Evolutionary conservation across 2,888 invertebrate species (phyloP), one percentile per base, ranked within the genome.

Genomic region (Cordilura impudica): DNA sequence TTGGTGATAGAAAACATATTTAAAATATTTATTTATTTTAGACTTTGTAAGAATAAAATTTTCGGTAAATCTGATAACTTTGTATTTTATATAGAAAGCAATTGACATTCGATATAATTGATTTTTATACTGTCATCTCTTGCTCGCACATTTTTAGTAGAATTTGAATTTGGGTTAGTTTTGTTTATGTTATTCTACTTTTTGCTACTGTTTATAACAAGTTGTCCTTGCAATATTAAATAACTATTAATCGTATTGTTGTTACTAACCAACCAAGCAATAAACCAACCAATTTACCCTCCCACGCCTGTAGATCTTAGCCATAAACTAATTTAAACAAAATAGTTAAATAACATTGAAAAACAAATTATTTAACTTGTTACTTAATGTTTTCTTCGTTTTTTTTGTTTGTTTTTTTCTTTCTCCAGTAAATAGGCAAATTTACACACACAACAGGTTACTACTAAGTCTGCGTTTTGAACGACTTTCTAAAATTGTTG

Each of bases 381-480:
- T 61, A 61, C 47, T 75, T 75, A 79, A 79, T 56, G 61, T 75
- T 75, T 79, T 75, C 74, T 79, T 71, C 67, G 54, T 75, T 75
- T 75, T 79, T 71, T 53, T 74, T 58, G n/a, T 60, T 63, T 66
- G 6, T 78, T 75, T 75, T 63, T 79, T 73, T 74, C 75, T 79
- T 63, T 69, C 71, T 79, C 75, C 75, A 75, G 67, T 71, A 75
- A 75, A 75, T 75, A 79, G 79, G 75, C 61, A 71, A 75, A 71
- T 75, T 75, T 74, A 58, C 66, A 65, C 43, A 79, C 66, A 78
- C 75, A 63, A 69, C 78, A 71, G 75, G 75, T 75, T 71, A 54
- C 75, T 76, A 35, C 63, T 29, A 60, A 69, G 51, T 65, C 63
- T 63, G 69, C 75, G 75, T 75, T 56, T 75, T 49, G 47, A 61